Evolutionary conservation across 1,140 invertebrate genomes (phyloP).

Genomic region (Rhyacophila brunnea): DNA sequence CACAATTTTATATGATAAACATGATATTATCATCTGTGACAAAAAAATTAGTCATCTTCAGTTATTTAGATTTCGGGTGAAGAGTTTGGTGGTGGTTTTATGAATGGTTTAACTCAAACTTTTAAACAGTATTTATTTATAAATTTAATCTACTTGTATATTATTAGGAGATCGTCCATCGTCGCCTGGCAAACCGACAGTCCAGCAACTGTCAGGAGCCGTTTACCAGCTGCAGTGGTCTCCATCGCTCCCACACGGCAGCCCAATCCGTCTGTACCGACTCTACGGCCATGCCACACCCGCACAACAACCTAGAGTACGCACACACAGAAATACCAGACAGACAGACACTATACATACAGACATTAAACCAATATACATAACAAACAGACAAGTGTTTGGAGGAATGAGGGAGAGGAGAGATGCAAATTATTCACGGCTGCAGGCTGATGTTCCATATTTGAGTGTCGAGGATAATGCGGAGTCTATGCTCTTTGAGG

Average conservation of each 20-base stretch:
- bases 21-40: too few relatives aligned
- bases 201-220: conserved; percentile 62
- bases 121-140: too few relatives aligned
- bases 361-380: too few relatives aligned
- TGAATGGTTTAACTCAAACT: too few relatives aligned
- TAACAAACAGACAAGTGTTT: too few relatives aligned
- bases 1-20: too few relatives aligned
- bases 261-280: conserved; percentile 23
- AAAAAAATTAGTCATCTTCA: too few relatives aligned
- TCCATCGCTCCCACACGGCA: conserved; percentile 45
- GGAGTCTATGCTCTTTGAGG: conserved; percentile 36
- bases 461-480: conserved; percentile 24
- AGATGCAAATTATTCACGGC: conserved; percentile 20
- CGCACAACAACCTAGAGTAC: conserved; percentile 13
- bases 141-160: too few relatives aligned
- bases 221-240: conserved; percentile 75
- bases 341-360: neutral
- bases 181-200: conserved; percentile 63
- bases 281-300: conserved; percentile 18
- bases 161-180: conserved; percentile 66
- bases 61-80: too few relatives aligned
- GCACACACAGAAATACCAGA: conserved; percentile 11
- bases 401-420: neutral
- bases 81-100: too few relatives aligned
- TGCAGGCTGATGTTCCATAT: conserved; percentile 25